phyloP scores from a whole-genome alignment of 35 echinoderm and acorn worm species.

The Ophioderma brevispina region DNA sequence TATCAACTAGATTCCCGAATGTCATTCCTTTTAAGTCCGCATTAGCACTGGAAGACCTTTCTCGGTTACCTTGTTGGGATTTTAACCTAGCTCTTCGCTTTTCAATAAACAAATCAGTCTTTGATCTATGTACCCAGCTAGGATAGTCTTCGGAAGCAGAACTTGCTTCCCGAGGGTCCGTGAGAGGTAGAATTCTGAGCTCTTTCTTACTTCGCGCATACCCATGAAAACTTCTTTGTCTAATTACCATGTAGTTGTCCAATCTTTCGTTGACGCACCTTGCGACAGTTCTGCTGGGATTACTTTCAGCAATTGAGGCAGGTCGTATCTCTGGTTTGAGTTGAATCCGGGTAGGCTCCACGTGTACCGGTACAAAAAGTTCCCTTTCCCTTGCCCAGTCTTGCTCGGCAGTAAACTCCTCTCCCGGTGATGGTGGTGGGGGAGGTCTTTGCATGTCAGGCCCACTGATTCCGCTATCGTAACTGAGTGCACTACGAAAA shows the following conservation, averaged over 20 bases:
- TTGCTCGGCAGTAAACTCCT: neutral
- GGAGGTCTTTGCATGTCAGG: neutral
- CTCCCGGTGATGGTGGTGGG: neutral
- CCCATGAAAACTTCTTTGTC: conserved; percentile 76
- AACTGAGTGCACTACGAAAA: neutral
- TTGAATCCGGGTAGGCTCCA: conserved; percentile 35
- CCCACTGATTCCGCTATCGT: too few relatives aligned
- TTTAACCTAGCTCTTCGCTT: conserved; percentile 56
- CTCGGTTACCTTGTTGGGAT: neutral
- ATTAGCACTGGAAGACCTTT: neutral
- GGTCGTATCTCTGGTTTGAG: conserved; percentile 38
- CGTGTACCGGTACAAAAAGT: neutral
- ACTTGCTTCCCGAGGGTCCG: conserved; percentile 65
- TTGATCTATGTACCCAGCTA: conserved; percentile 71
- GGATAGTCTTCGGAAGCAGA: neutral
- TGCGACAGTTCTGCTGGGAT: neutral
- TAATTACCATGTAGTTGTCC: conserved; percentile 73
- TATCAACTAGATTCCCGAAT: conserved; percentile 43
- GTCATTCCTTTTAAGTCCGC: conserved; percentile 63
- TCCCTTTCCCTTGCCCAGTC: neutral
- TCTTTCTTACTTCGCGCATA: conserved; percentile 47
- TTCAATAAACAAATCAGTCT: conserved; percentile 80
- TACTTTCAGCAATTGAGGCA: neutral
- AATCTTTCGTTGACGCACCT: conserved; percentile 67
- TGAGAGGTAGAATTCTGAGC: conserved; percentile 59